Conservation (phyloP, 2,113 vertebrate genomes). For the Nycticorax nycticorax region DNA sequence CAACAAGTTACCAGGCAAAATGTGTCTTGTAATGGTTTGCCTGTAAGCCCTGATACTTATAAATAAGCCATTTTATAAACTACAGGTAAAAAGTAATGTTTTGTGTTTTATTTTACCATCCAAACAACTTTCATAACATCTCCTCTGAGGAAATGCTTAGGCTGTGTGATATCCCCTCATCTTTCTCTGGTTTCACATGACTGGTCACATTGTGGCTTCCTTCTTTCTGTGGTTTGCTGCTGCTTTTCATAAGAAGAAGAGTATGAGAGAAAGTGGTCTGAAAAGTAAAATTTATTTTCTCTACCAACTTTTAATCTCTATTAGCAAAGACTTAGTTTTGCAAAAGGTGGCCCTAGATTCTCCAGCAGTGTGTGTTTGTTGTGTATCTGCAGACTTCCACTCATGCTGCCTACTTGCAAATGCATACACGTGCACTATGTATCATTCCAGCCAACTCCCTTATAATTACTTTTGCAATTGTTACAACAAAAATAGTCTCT, state of each 20-base stretch:
- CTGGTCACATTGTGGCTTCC: neutral
- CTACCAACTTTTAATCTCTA: neutral
- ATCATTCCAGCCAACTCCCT: neutral
- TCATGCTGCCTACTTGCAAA: neutral
- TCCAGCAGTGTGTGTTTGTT: neutral
- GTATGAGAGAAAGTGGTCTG: neutral
- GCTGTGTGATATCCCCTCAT: neutral
- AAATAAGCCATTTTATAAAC: neutral
- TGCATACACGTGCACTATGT: accelerated
- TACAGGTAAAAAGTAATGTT: neutral
- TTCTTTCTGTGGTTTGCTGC: neutral
- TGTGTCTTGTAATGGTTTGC: neutral
- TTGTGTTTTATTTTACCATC: neutral
- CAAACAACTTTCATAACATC: neutral
- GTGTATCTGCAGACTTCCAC: neutral
- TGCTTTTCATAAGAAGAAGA: neutral
- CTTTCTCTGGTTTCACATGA: neutral
- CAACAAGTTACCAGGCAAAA: neutral
- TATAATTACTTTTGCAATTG: neutral
- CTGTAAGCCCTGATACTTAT: neutral
- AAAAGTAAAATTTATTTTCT: neutral
- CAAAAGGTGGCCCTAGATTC: neutral
- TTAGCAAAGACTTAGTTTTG: neutral
- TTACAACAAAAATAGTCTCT: neutral
- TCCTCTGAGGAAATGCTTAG: neutral